These are phyloP conservation scores for Zaprionus nigranus DNA, from an alignment of 1,140 invertebrate genomes.

Conservation along the genomic window DNA sequence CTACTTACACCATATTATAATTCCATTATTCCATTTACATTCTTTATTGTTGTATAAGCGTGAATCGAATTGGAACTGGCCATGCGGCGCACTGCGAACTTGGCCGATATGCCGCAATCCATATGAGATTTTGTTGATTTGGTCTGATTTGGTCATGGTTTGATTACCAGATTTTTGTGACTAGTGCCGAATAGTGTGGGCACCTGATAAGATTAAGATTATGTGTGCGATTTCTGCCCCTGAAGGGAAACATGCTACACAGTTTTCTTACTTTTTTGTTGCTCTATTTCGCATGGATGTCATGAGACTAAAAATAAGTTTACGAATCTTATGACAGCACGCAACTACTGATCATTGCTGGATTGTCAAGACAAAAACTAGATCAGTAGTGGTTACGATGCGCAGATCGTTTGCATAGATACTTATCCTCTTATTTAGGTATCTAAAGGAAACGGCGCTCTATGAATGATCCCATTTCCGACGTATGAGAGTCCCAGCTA, in stretches of 20 bases:
- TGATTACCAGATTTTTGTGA: conserved; percentile 48
- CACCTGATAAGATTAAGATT: conserved; percentile 55
- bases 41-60: conserved; percentile 4
- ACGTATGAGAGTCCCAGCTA: too few species aligned
- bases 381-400: too few species aligned
- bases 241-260: background rate
- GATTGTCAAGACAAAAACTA: too few species aligned
- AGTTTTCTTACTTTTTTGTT: background rate
- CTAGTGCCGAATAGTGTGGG: conserved; percentile 26
- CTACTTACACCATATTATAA: conserved; percentile 10
- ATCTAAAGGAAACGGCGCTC: background rate
- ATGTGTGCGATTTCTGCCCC: background rate
- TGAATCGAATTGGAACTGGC: background rate
- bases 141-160: conserved; percentile 37
- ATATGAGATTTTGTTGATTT: conserved; percentile 36
- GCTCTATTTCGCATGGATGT: background rate
- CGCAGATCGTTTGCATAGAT: background rate
- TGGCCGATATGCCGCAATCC: conserved; percentile 28
- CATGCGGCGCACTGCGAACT: conserved; percentile 21
- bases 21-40: conserved; percentile 16
- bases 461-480: background rate
- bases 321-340: too few species aligned
- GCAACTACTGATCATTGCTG: too few species aligned
- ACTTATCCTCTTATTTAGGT: background rate
- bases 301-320: background rate